Evolutionary conservation across 2,888 invertebrate genomes (phyloP).

Genomic region (Mantis religiosa): DNA sequence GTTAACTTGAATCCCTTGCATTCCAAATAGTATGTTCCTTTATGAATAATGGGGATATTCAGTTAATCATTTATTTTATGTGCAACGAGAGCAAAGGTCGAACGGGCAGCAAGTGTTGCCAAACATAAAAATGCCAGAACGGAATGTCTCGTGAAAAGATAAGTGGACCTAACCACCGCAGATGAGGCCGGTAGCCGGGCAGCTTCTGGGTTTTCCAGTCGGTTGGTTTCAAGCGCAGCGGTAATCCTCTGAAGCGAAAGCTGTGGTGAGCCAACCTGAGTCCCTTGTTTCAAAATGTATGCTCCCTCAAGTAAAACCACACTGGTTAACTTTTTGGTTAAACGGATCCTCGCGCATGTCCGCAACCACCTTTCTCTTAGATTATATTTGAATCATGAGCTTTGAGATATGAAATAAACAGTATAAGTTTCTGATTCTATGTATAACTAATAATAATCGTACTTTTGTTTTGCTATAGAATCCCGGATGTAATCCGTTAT

Average conservation of each 20-base stretch:
- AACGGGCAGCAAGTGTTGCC: neutral
- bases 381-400: too few species aligned
- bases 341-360: neutral
- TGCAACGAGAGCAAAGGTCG: too few species aligned
- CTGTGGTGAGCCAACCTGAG: neutral
- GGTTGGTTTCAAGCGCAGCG: neutral
- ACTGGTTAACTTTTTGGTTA: neutral
- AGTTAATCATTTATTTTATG: too few species aligned
- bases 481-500: too few species aligned
- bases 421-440: too few species aligned
- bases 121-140: neutral
- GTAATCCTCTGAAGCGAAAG: neutral
- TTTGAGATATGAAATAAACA: too few species aligned
- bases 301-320: neutral
- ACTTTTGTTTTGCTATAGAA: too few species aligned
- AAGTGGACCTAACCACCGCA: neutral
- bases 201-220: neutral
- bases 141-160: neutral
- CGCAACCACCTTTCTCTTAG: neutral
- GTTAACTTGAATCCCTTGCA: too few species aligned
- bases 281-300: neutral
- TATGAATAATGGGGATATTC: too few species aligned
- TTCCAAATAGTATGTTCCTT: too few species aligned
- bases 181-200: neutral
- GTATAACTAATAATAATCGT: too few species aligned